A percentile compares a stretch with the other conserved stretches of the same genome.
These are phyloP conservation scores for Tichodroma muraria DNA, from an alignment of 2,113 vertebrate genomes.

Conservation along the genomic window DNA sequence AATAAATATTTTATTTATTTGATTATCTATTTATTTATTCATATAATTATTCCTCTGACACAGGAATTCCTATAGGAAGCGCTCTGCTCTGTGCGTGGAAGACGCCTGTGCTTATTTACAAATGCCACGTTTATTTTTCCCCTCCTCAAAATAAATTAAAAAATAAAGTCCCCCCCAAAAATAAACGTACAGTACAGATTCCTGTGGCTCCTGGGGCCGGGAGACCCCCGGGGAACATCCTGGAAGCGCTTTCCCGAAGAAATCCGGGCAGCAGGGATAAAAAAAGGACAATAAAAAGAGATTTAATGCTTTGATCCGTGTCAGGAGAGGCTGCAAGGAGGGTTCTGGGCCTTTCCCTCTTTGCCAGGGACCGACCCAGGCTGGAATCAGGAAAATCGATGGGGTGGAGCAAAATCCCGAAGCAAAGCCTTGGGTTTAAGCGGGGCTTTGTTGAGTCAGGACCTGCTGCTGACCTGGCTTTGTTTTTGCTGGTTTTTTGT, in stretches of 20 bases:
- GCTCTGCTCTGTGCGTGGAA: neutral
- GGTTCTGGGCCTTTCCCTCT: neutral
- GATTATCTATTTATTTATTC: neutral
- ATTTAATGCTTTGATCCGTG: neutral
- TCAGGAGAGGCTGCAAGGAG: neutral
- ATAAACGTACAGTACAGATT: neutral
- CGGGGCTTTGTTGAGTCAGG: neutral
- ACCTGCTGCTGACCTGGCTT: neutral
- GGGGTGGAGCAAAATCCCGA: neutral
- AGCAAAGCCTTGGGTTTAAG: neutral
- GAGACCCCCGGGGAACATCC: conserved; percentile 66
- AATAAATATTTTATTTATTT: neutral
- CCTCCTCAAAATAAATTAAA: neutral
- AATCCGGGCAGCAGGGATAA: conserved; percentile 12
- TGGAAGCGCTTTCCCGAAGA: conserved; percentile 25
- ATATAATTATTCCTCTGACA: neutral
- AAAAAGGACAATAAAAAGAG: neutral
- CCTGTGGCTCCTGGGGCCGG: conserved; percentile 70
- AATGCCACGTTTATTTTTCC: neutral
- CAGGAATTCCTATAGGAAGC: neutral
- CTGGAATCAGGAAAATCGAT: neutral
- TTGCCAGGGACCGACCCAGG: neutral
- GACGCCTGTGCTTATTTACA: neutral
- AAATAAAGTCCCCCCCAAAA: neutral
- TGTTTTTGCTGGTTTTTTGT: neutral